These are phyloP conservation scores for Fratercula arctica DNA, from an alignment of 2,797 vertebrate genomes.

Conservation along the genomic window DNA sequence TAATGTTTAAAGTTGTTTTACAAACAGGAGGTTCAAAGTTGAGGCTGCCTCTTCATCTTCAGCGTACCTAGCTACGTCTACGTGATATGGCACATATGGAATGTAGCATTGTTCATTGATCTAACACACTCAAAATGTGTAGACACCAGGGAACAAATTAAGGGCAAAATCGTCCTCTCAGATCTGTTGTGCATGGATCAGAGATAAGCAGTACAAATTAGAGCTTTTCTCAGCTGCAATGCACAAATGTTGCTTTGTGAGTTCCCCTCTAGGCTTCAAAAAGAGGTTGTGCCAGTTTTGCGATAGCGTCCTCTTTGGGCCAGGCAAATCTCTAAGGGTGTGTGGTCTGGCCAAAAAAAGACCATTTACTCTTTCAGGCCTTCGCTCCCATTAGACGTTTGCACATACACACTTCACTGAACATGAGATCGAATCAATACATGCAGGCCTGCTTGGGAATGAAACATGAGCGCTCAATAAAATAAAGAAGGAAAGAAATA, in stretches of 20 bases:
- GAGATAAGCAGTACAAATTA: slow-evolving; percentile 60
- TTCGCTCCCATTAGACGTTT: slow-evolving; percentile 17
- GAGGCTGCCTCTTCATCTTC: slow-evolving; percentile 51
- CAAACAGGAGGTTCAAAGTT: slow-evolving; percentile 59
- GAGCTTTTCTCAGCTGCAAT: slow-evolving; percentile 38
- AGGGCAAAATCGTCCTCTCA: slow-evolving; percentile 59
- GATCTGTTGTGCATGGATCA: slow-evolving; percentile 48
- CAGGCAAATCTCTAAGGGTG: slow-evolving; percentile 17
- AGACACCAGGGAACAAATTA: slow-evolving; percentile 67
- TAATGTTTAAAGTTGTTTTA: slow-evolving; percentile 47
- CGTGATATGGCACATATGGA: slow-evolving; percentile 18
- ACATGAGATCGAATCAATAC: slow-evolving; percentile 55
- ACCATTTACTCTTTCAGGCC: slow-evolving; percentile 35
- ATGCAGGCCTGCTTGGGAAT: background rate
- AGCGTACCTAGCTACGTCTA: slow-evolving; percentile 6
- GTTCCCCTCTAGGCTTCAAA: slow-evolving; percentile 47
- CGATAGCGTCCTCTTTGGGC: slow-evolving; percentile 27
- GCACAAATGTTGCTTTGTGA: slow-evolving; percentile 30
- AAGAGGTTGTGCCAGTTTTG: slow-evolving; percentile 13
- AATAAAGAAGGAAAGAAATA: slow-evolving; percentile 22
- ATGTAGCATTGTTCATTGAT: slow-evolving; percentile 18
- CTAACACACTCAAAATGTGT: slow-evolving; percentile 50
- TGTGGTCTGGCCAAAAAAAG: slow-evolving; percentile 23
- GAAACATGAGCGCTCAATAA: slow-evolving; percentile 51
- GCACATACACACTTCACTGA: slow-evolving; percentile 44